These are phyloP conservation scores for Eriosoma lanigerum DNA, from an alignment of 1,140 invertebrate genomes.

Conservation along the genomic window DNA sequence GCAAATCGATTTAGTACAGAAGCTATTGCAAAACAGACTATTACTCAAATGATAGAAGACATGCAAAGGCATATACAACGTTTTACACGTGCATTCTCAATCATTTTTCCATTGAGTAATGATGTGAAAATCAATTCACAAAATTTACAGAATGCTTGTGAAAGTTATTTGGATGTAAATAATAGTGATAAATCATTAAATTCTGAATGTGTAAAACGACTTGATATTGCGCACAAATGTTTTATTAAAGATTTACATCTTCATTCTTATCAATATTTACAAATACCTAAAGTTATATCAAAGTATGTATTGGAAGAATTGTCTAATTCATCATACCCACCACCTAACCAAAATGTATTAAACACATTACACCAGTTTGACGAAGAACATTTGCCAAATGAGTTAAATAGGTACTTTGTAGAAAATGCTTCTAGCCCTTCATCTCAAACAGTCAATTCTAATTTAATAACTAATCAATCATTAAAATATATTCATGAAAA, in stretches of 20 bases:
- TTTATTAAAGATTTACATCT: conserved; percentile 1
- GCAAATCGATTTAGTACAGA: conserved; percentile 32
- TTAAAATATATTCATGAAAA: conserved; percentile 35
- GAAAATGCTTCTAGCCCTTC: neutral
- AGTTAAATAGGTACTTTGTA: conserved; percentile 23
- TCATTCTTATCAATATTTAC: conserved; percentile 41
- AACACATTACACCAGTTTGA: conserved; percentile 7
- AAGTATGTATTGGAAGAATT: conserved; percentile 36
- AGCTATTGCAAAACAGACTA: conserved; percentile 32
- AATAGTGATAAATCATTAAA: neutral
- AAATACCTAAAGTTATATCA: conserved; percentile 34
- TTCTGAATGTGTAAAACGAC: neutral
- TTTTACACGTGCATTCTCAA: conserved; percentile 25
- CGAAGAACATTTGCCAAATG: conserved; percentile 21
- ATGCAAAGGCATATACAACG: conserved; percentile 25
- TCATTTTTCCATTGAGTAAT: conserved; percentile 18
- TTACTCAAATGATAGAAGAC: conserved; percentile 32
- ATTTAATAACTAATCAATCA: neutral
- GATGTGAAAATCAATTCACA: conserved; percentile 8
- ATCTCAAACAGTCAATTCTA: neutral
- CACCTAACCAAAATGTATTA: neutral
- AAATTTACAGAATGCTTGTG: conserved; percentile 15
- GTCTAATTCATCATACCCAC: conserved; percentile 8
- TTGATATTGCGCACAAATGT: conserved; percentile 7
- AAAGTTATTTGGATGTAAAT: conserved; percentile 28